Conservation (phyloP, 2,888 invertebrate species). For the Yponomeuta malinellus region DNA sequence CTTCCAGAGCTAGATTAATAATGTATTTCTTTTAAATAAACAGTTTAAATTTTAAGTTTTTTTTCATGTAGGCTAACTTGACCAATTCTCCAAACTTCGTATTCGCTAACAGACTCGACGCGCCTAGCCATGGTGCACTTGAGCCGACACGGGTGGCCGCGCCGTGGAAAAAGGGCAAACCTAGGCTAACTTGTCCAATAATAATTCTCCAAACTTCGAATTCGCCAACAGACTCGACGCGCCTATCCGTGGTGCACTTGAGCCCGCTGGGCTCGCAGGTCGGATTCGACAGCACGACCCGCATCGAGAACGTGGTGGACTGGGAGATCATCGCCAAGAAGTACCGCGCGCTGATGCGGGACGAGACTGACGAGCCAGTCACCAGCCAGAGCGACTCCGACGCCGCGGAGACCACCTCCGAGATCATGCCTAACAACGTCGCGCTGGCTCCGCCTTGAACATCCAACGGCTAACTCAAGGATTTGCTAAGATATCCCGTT, state of each 20-base stretch:
- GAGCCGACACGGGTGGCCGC: slow-evolving; percentile 47
- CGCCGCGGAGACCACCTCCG: slow-evolving; percentile 58
- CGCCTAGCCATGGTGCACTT: slow-evolving; percentile 87
- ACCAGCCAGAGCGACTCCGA: slow-evolving; percentile 61
- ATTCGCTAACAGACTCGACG: slow-evolving; percentile 77
- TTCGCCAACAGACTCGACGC: slow-evolving; percentile 78
- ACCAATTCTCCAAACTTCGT: background rate
- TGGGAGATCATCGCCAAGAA: slow-evolving; percentile 94
- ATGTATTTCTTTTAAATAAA: too few relatives aligned
- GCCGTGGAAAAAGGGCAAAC: too few relatives aligned
- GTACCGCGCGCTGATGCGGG: slow-evolving; percentile 82
- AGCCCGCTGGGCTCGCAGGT: slow-evolving; percentile 90
- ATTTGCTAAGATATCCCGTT: background rate
- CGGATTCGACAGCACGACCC: slow-evolving; percentile 85
- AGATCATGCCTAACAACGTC: slow-evolving; percentile 60
- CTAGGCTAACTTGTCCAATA: too few relatives aligned
- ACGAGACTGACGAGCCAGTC: slow-evolving; percentile 56
- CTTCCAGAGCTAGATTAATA: too few relatives aligned
- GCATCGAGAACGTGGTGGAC: slow-evolving; percentile 92
- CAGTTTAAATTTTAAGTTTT: too few relatives aligned
- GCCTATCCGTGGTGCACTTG: slow-evolving; percentile 86
- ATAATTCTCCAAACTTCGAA: background rate
- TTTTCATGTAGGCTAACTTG: too few relatives aligned
- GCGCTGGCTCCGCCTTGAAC: slow-evolving; percentile 57
- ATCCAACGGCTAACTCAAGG: background rate